Evolutionary conservation across 2,888 invertebrate genomes (phyloP).

Genomic region (Diabrotica balteata): DNA sequence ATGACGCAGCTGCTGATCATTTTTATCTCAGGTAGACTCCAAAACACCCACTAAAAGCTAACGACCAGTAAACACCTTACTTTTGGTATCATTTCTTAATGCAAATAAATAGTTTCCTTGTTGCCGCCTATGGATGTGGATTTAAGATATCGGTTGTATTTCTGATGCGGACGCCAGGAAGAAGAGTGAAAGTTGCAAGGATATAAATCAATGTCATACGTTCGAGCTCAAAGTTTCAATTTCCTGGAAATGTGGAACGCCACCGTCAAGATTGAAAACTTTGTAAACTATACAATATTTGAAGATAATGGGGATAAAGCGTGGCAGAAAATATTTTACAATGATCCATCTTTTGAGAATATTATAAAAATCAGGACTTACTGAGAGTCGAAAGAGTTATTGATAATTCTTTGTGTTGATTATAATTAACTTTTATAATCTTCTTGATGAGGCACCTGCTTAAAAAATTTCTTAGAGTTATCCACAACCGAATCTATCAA

Average conservation of each 20-base stretch:
- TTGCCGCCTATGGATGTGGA: constrained; percentile 17
- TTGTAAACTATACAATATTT: constrained; percentile 26
- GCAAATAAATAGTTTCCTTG: neutral
- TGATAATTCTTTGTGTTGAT: no score
- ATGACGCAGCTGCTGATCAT: no score
- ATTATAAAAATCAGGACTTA: constrained; percentile 1
- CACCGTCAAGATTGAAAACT: constrained; percentile 26
- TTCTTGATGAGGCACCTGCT: no score
- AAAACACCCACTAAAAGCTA: no score
- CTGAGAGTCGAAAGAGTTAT: neutral
- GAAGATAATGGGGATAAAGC: constrained; percentile 24
- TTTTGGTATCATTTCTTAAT: no score
- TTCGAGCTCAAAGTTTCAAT: constrained; percentile 57
- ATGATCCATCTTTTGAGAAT: constrained; percentile 12
- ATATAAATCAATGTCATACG: constrained; percentile 57
- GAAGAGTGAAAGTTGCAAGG: constrained; percentile 35
- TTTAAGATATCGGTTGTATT: constrained; percentile 13
- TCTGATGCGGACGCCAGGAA: constrained; percentile 19
- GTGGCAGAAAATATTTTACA: constrained; percentile 18
- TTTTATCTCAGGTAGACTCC: no score
- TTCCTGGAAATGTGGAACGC: constrained; percentile 43
- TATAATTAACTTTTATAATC: no score
- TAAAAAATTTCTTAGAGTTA: no score
- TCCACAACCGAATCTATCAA: no score
- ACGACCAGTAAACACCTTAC: no score